Base-by-base conservation (phyloP, 2,888 invertebrate species). In the Drosophila anomelani region DNA sequence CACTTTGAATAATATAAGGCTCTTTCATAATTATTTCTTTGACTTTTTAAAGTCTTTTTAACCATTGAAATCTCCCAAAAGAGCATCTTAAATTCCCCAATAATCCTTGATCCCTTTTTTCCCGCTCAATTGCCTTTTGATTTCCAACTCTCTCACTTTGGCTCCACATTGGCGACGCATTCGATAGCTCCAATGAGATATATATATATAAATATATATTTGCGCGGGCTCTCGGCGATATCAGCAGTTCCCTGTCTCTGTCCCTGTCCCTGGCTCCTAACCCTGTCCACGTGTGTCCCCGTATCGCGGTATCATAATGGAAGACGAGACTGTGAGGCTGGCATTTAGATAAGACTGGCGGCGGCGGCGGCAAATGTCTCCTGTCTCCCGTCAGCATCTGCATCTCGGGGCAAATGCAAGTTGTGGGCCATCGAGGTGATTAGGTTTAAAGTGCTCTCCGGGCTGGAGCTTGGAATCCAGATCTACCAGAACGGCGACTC, bases 261-360 rank as follows among this genome's bases (percentile, higher is more conserved):
- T 32, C 38, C 20, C 49, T 32, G 43, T 12, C 34, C 36, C 49
- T 51, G 20, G 20, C 5, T 20, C 54, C 43, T 17, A 20, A 49
- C 56, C 64, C 75, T 74, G 75, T 78, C 80, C 78, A 78, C 83
- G 74, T 85, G 80, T 76, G 62, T 66, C 64, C 64, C 64, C 64
- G 59, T 91, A 91, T 92, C 92, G 89, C 83, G 84, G 90, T 91
- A 92, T 92, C 92, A 92, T 93, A 93, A 93, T 93, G 93, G 93
- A 93, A 92, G 92, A 92, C 92, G 93, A 93, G 93, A 92, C 93
- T 91, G 91, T 91, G 91, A 92, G 92, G 91, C 93, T 93, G 93
- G 92, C 91, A 91, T 91, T 91, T 90, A 92, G 92, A 92, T 92
- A 92, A 92, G 88, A 80, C 71, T 79, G 89, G 70, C 83, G 77